Evolutionary conservation across 2,113 vertebrate species (phyloP), one percentile per base, ranked within the genome.

Genomic region (Cepphus grylle): DNA sequence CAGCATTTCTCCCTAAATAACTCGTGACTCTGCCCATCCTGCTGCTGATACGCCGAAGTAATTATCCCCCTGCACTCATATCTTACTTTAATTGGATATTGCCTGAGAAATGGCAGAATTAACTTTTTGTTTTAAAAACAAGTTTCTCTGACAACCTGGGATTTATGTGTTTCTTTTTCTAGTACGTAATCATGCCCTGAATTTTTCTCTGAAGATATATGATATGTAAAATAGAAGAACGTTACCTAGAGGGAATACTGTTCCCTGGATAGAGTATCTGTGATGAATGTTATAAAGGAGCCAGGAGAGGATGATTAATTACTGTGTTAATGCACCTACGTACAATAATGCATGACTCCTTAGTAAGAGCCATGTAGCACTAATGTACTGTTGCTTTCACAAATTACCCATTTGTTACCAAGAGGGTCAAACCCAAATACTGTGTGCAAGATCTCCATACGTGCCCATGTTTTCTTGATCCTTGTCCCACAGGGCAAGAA

Each of bases 241-340:
- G 15, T 85, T 80, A 90, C 86, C 66, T 79, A 77, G 58, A 62
- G 49, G 81, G 78, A 94, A 82, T 82, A 86, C 49, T 82, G 81
- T 79, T 97, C 53, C 49, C 86, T 88, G 84, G 77, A 45, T 70
- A 62, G 77, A 81, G 15, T 76, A 87, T 55, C 65, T 90, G 73
- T 0, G 0, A 73, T 76, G 81, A 81, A 87, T 58, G 55, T 90
- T 95, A 62, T 11, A 81, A 72, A 94, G 66, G 49, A 95, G 77
- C 81, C 43, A 73, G 69, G 25, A 90, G 70, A 81, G 42, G 66
- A 88, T 94, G 89, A 95, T 95, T 85, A 95, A 97, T 95, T 95
- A 74, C 91, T 58, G 2, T 26, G 50, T 90, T 91, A 95, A 94
- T 87, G 34, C 49, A 93, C n/a, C 86, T 61, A 40, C 2, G 15